These are phyloP conservation scores for Acipenser oxyrinchus DNA, from an alignment of 2,797 vertebrate genomes.

Conservation along the genomic window DNA sequence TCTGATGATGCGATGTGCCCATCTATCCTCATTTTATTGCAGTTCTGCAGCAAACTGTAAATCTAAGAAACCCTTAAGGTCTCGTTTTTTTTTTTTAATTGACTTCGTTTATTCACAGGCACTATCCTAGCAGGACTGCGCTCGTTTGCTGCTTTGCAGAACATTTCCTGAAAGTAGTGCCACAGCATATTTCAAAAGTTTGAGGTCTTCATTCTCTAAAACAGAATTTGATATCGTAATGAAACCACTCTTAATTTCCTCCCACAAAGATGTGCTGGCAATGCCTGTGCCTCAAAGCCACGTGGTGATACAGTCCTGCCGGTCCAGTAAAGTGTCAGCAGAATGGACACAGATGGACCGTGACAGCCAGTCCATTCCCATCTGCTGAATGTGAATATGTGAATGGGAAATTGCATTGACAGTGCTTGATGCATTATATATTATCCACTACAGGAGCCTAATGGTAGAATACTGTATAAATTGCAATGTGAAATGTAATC, in stretches of 20 bases:
- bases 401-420: constrained; percentile 7
- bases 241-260: neutral
- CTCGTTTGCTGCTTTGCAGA: neutral
- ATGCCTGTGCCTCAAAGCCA: constrained; percentile 12
- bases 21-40: neutral
- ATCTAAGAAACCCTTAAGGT: neutral
- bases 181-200: too few relatives aligned
- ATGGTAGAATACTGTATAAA: fast-evolving
- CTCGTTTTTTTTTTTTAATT: neutral
- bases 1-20: neutral
- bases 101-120: constrained; percentile 7
- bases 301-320: constrained; percentile 15
- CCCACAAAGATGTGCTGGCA: neutral
- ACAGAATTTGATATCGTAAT: neutral
- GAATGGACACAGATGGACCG: constrained; percentile 33
- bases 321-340: constrained; percentile 12
- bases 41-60: constrained; percentile 5
- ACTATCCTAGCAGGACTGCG: constrained; percentile 1
- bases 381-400: constrained; percentile 20
- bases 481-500: neutral
- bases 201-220: too few relatives aligned
- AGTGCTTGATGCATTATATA: neutral
- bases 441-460: neutral
- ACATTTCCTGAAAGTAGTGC: neutral
- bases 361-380: constrained; percentile 17